phyloP scores from a whole-genome alignment of 2,113 vertebrate species.

The Caranx ignobilis region DNA sequence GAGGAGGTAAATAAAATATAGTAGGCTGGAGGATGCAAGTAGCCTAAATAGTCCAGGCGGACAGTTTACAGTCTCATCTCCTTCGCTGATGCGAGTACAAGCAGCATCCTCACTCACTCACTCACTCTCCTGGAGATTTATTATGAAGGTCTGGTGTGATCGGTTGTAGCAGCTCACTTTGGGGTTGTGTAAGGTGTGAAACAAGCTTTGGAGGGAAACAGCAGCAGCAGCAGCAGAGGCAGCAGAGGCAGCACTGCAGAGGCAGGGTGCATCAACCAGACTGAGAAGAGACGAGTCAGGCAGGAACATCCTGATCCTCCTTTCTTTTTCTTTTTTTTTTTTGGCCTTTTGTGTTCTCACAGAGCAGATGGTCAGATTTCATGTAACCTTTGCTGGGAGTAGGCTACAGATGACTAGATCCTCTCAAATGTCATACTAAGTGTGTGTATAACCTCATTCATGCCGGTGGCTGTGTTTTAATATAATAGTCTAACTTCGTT shows the following conservation, averaged over 20 bases:
- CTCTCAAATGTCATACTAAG: slow-evolving; percentile 27
- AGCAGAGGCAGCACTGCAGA: slow-evolving; percentile 72
- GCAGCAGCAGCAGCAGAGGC: not conserved
- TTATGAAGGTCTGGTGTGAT: slow-evolving; percentile 16
- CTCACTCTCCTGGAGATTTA: not conserved
- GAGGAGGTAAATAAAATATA: not conserved
- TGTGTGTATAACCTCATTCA: not conserved
- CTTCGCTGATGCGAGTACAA: not conserved
- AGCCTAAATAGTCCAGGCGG: not conserved
- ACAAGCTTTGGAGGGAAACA: slow-evolving; percentile 39
- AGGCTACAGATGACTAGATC: not conserved
- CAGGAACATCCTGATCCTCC: slow-evolving; percentile 43
- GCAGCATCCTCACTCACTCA: not conserved
- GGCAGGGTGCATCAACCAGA: slow-evolving; percentile 50
- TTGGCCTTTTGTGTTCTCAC: slow-evolving; percentile 10
- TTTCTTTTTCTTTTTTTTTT: not conserved
- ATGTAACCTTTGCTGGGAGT: not conserved
- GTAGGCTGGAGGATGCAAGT: not conserved
- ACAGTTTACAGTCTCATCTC: not conserved
- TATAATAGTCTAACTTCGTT: not conserved
- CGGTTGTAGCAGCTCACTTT: not conserved
- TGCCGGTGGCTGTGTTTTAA: not conserved
- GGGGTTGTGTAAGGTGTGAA: slow-evolving; percentile 58
- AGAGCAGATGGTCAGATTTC: slow-evolving; percentile 23
- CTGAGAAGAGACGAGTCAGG: slow-evolving; percentile 25